Evolutionary conservation across 2,888 invertebrate species (phyloP).

Genomic region (Caprella mutica): DNA sequence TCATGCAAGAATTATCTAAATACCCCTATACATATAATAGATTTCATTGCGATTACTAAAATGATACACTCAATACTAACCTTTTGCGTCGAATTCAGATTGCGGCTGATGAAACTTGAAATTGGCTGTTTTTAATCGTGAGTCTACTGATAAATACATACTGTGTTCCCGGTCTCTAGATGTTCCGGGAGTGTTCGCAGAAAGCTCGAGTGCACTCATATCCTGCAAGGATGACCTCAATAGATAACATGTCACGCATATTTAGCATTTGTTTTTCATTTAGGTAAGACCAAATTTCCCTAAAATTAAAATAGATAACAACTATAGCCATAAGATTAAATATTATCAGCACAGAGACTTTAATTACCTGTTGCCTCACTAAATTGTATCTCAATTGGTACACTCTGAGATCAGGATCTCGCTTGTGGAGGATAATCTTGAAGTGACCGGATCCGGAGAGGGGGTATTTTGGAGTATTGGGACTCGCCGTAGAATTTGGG

Average conservation of each 20-base stretch:
- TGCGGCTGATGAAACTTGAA: conserved; percentile 16
- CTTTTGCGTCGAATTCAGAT: conserved; percentile 14
- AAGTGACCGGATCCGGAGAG: conserved; percentile 23
- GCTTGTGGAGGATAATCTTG: conserved; percentile 19
- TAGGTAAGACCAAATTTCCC: not conserved
- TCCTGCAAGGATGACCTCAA: conserved; percentile 11
- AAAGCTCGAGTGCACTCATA: conserved; percentile 15
- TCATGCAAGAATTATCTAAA: no score
- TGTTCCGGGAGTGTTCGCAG: conserved; percentile 26
- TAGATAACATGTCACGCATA: not conserved
- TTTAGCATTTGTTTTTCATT: not conserved
- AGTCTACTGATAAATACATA: conserved; percentile 18
- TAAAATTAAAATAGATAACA: not conserved
- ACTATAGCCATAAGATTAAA: not conserved
- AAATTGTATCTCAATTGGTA: conserved; percentile 27
- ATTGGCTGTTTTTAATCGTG: conserved; percentile 15
- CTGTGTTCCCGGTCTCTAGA: conserved; percentile 21
- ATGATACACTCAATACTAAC: not conserved
- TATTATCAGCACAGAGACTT: not conserved
- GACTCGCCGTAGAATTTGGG: conserved; percentile 21
- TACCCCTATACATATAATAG: no score
- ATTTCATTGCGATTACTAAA: no score
- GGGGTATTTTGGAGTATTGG: conserved; percentile 20
- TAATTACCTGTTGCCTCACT: conserved; percentile 11
- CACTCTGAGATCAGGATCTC: conserved; percentile 14